Conservation (phyloP, 2,797 vertebrate species). For the Luscinia megarhynchos region DNA sequence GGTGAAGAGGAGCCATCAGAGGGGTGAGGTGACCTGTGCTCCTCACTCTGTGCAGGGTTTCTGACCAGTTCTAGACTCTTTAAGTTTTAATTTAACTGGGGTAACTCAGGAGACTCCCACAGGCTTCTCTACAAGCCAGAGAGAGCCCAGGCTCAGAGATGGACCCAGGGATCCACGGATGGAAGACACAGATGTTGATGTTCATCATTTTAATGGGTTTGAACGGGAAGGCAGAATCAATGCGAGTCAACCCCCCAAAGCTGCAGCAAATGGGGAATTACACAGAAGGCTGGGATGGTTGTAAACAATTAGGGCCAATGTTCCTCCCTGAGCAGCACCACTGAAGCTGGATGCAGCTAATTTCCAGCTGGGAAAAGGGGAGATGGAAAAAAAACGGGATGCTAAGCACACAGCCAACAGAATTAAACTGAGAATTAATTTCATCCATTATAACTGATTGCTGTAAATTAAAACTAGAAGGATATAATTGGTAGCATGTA, state of each 20-base stretch:
- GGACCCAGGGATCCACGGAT: neutral
- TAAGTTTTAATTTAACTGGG: too few species aligned
- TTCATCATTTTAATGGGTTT: neutral
- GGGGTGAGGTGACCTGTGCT: neutral
- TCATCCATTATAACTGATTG: slow-evolving; percentile 70
- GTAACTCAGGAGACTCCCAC: neutral
- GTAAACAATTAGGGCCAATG: slow-evolving; percentile 58
- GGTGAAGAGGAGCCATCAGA: neutral
- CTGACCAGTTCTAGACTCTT: neutral
- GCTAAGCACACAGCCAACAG: slow-evolving; percentile 40
- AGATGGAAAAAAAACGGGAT: neutral
- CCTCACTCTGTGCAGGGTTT: fast-evolving
- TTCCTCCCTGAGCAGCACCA: neutral
- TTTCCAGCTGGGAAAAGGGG: slow-evolving; percentile 30
- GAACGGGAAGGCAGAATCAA: neutral
- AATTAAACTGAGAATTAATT: slow-evolving; percentile 72
- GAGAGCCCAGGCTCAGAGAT: neutral
- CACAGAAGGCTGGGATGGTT: neutral
- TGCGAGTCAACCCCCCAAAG: neutral
- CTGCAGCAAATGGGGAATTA: slow-evolving; percentile 1
- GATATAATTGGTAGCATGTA: slow-evolving; percentile 66
- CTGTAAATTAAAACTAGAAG: slow-evolving; percentile 70
- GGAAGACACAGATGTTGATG: neutral
- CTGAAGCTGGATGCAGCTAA: neutral
- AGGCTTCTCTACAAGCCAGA: neutral